Percentiles rank a stretch among this genome's conserved stretches.
These are phyloP conservation scores for Tyto alba DNA, from an alignment of 2,113 vertebrate species.

Conservation along the genomic window DNA sequence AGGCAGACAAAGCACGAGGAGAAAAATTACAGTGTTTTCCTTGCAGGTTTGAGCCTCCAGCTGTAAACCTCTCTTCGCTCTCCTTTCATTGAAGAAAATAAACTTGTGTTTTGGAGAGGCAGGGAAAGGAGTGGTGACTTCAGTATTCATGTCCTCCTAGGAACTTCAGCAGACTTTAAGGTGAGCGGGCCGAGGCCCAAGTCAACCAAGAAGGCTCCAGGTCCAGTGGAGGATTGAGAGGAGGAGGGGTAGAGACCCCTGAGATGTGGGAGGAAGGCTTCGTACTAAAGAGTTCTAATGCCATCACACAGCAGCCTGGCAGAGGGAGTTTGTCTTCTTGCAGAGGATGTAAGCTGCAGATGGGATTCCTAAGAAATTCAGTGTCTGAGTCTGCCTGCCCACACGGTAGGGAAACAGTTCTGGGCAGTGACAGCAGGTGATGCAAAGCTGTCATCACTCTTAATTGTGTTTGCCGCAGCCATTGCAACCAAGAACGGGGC, in stretches of 20 bases:
- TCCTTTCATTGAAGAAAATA: neutral
- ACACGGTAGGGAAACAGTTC: neutral
- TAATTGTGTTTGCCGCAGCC: neutral
- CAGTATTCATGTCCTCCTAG: neutral
- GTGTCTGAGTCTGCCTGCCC: neutral
- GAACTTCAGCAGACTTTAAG: neutral
- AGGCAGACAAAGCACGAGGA: neutral
- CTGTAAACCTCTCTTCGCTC: neutral
- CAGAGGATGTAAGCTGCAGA: neutral
- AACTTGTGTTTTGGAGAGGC: neutral
- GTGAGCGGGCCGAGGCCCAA: neutral
- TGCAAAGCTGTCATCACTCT: neutral
- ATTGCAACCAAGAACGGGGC: neutral
- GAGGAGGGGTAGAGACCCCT: neutral
- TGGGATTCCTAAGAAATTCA: neutral
- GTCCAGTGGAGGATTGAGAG: neutral
- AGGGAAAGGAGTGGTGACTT: neutral
- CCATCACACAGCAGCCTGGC: neutral
- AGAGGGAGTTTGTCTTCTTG: neutral
- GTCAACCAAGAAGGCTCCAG: neutral
- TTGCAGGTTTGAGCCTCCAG: neutral
- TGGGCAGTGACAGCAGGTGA: neutral
- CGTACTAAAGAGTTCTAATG: rapidly evolving
- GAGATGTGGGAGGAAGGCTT: neutral
- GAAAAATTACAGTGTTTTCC: neutral